phyloP scores from a whole-genome alignment of 2,888 invertebrate genomes.

The Tuberolachnus salignus region DNA sequence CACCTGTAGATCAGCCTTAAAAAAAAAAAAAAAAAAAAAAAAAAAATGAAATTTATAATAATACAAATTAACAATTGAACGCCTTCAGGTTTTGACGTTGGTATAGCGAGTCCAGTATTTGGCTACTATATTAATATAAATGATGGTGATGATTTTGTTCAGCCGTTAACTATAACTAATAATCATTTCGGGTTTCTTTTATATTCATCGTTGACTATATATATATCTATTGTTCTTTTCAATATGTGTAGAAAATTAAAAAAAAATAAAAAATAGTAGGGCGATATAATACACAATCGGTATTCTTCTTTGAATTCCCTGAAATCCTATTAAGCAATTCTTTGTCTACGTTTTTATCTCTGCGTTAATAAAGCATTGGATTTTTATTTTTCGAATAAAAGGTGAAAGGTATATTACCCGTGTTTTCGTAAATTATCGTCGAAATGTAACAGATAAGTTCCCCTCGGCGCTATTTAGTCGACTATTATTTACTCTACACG shows the following conservation, averaged over 20 bases:
- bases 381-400: background rate
- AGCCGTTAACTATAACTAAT: background rate
- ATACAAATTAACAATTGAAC: background rate
- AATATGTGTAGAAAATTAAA: background rate
- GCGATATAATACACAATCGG: background rate
- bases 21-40: too few relatives aligned
- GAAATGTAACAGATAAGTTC: too few relatives aligned
- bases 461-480: too few relatives aligned
- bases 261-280: slow-evolving; percentile 5
- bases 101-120: background rate
- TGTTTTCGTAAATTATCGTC: too few relatives aligned
- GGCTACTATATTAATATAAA: background rate
- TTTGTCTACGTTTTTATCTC: slow-evolving; percentile 27
- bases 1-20: too few relatives aligned
- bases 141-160: slow-evolving; percentile 1
- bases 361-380: background rate
- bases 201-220: slow-evolving; percentile 5
- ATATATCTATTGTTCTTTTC: slow-evolving; percentile 8
- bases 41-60: too few relatives aligned
- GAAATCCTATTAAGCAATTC: slow-evolving; percentile 20
- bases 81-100: background rate
- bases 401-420: background rate
- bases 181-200: slow-evolving; percentile 3
- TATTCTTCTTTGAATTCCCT: slow-evolving; percentile 1
- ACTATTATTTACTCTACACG: too few relatives aligned